phyloP scores from a whole-genome alignment of 2,113 vertebrate species.

The Corythornis vintsioides region DNA sequence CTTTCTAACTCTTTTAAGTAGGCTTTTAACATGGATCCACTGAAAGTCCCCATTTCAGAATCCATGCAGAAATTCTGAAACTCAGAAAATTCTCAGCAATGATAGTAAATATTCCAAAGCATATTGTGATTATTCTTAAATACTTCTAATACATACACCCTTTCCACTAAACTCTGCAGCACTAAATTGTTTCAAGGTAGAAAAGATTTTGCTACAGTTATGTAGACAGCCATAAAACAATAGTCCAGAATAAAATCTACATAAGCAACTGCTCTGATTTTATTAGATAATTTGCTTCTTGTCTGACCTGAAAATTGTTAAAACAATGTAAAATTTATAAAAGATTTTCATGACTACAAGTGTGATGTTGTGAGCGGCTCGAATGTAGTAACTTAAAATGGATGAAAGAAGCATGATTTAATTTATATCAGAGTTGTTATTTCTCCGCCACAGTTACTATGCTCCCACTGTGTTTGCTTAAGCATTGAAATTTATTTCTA shows the following conservation, averaged over 20 bases:
- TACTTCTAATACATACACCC: background rate
- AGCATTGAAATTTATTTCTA: background rate
- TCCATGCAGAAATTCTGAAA: background rate
- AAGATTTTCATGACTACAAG: background rate
- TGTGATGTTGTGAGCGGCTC: background rate
- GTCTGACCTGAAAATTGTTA: background rate
- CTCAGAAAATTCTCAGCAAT: background rate
- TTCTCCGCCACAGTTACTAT: background rate
- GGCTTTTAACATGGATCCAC: background rate
- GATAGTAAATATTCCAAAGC: background rate
- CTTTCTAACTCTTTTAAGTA: background rate
- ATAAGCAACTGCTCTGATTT: background rate
- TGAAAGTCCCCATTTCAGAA: background rate
- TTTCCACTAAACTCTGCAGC: background rate
- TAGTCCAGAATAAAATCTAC: background rate
- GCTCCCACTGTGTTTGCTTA: constrained; percentile 1
- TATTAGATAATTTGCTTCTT: background rate
- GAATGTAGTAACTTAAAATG: background rate
- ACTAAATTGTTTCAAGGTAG: background rate
- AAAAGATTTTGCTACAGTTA: background rate
- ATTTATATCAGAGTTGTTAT: background rate
- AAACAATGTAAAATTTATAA: background rate
- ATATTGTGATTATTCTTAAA: background rate
- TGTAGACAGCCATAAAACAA: background rate
- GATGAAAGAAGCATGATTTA: background rate